phyloP scores from a whole-genome alignment of 1,140 invertebrate genomes.

The Anastatus disparis region DNA sequence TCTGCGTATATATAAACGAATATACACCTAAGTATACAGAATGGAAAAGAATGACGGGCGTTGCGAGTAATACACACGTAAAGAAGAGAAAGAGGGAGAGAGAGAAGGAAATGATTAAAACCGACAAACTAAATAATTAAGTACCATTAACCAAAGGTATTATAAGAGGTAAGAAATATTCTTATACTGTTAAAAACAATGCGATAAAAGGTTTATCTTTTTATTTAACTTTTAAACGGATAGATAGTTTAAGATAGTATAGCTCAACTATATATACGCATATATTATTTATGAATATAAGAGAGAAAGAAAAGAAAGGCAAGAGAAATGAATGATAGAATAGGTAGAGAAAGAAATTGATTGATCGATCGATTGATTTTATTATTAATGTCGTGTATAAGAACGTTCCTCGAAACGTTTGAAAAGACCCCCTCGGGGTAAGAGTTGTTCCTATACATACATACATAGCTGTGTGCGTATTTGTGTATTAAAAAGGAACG shows the following conservation, averaged over 20 bases:
- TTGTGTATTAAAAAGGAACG: too few relatives aligned
- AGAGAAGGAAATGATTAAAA: background rate
- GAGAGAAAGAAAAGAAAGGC: background rate
- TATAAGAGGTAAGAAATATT: too few relatives aligned
- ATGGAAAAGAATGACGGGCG: background rate
- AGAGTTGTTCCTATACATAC: too few relatives aligned
- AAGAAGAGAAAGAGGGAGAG: background rate
- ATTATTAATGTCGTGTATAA: background rate
- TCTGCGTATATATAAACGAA: background rate
- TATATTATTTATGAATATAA: too few relatives aligned
- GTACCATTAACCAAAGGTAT: constrained; percentile 14
- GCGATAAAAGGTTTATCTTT: too few relatives aligned
- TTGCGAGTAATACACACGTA: background rate
- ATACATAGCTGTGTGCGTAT: too few relatives aligned
- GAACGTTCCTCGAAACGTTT: too few relatives aligned
- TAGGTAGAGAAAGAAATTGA: background rate
- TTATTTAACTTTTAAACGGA: background rate
- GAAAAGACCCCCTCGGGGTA: too few relatives aligned
- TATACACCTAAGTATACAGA: background rate
- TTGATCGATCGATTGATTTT: constrained; percentile 33
- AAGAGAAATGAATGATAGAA: background rate
- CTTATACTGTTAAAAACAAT: too few relatives aligned
- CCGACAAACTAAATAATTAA: constrained; percentile 30
- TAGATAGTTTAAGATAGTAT: constrained; percentile 26
- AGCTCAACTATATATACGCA: too few relatives aligned